These are phyloP conservation scores for Alentia gelatinosa DNA, from an alignment of 2,888 invertebrate species.

Conservation along the genomic window DNA sequence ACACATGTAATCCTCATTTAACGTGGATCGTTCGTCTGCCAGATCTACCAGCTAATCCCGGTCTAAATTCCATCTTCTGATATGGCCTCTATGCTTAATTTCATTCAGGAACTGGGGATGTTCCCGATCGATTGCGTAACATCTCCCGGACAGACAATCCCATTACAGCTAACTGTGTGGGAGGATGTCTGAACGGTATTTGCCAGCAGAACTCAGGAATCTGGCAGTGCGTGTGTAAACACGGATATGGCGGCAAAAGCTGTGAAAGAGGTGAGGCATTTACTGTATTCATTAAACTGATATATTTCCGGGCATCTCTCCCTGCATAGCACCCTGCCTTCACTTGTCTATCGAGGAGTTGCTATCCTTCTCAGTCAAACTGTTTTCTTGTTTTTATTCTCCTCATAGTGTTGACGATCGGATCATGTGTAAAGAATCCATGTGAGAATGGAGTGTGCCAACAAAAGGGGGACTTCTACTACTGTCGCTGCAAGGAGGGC, in stretches of 20 bases:
- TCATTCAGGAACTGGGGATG: not conserved
- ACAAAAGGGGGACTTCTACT: constrained; percentile 8
- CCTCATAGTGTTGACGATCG: not conserved
- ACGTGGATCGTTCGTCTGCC: too few relatives aligned
- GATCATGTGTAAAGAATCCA: not conserved
- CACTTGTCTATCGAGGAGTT: not conserved
- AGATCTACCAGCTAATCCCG: too few relatives aligned
- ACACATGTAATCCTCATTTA: too few relatives aligned
- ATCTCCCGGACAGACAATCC: not conserved
- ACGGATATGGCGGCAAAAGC: not conserved
- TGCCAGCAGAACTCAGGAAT: not conserved
- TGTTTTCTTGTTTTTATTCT: not conserved
- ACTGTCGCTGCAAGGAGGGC: not conserved
- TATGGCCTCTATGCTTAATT: not conserved
- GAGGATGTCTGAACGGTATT: constrained; percentile 8
- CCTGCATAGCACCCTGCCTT: not conserved
- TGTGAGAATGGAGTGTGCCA: constrained; percentile 22
- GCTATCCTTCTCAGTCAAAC: not conserved
- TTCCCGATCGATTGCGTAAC: not conserved
- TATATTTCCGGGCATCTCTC: not conserved
- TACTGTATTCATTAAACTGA: not conserved
- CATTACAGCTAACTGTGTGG: not conserved
- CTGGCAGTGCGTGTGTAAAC: not conserved
- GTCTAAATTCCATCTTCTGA: too few relatives aligned
- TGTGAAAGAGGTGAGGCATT: not conserved